Evolutionary conservation across 2,888 invertebrate genomes (phyloP), one percentile per base, ranked within the genome.

Genomic region (Thelaira solivaga): DNA sequence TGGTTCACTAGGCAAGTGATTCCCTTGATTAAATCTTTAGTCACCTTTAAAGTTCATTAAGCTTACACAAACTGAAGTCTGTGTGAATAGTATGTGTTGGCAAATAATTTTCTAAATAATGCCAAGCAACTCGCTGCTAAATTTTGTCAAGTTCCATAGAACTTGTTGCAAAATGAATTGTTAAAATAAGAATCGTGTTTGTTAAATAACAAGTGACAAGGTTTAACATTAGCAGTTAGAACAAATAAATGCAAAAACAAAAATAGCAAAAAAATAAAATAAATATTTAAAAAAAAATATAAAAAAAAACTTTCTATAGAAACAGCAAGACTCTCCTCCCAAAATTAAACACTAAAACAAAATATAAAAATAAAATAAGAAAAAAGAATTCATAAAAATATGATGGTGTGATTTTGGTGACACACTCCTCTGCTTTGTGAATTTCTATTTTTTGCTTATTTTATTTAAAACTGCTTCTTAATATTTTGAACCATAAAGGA

Each of bases 321-420:
- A 74, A 49, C 69, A 74, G 74, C 78, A 55, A 68, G 69, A 69
- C 74, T 69, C 49, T n/a, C n/a, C n/a, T n/a, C 61, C 26, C 7
- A 61, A 61, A 59, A 18, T 29, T n/a, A n/a, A 11, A 43, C 45
- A 47, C 10, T 39, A 75, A 61, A 43, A 22, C 4, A 51, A 39
- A 39, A 13, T 7, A 1, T n/a, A 34, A 49, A 22, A n/a, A 34
- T 24, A 24, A 22, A 59, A 59, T 6, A 39, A 13, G 2, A 29
- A 45, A 69, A 45, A 29, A 53, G 57, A 45, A 51, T 36, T 36
- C 20, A 24, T 22, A 49, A 29, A 26, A 39, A 65, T 36, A 43
- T 59, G 51, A 11, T 62, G 73, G 16, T 73, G 61, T 36, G 41
- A 49, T 13, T 45, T 29, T 51, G 57, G n/a, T 74, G 71, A 74